phyloP scores from a whole-genome alignment of 2,888 invertebrate species.

The Acanthosoma haemorrhoidale region DNA sequence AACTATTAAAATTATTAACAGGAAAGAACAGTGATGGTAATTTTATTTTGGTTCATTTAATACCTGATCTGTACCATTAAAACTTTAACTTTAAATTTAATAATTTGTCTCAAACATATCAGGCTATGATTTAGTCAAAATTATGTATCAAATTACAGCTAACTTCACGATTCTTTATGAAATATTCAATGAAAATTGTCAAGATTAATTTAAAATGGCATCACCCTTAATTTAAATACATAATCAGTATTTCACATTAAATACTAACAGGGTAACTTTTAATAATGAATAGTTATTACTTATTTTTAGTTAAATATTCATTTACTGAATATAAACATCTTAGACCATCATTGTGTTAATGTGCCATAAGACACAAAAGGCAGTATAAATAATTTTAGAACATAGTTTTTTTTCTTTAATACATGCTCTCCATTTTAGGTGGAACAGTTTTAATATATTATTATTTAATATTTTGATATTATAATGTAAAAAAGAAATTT shows the following conservation, averaged over 20 bases:
- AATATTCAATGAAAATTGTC: neutral
- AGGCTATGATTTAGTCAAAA: too few species aligned
- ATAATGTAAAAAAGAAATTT: too few species aligned
- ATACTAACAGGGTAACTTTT: neutral
- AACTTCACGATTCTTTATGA: neutral
- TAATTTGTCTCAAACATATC: too few species aligned
- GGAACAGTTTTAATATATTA: neutral
- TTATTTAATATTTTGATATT: neutral
- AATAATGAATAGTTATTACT: constrained; percentile 7
- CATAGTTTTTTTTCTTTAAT: neutral
- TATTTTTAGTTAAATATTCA: neutral
- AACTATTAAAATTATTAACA: too few species aligned
- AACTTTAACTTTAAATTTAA: too few species aligned
- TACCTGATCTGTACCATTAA: too few species aligned
- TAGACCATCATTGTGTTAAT: neutral
- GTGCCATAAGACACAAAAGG: neutral
- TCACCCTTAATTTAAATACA: neutral
- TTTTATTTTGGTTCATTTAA: too few species aligned
- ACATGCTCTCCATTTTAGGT: neutral
- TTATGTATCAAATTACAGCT: too few species aligned
- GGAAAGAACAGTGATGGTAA: too few species aligned
- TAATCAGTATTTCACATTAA: neutral
- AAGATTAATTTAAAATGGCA: neutral
- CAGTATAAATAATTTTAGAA: constrained; percentile 3
- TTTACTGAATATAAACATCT: neutral